Evolutionary conservation across 2,797 vertebrate genomes (phyloP), one percentile per base, ranked within the genome.

Genomic region (Brotula barbata): DNA sequence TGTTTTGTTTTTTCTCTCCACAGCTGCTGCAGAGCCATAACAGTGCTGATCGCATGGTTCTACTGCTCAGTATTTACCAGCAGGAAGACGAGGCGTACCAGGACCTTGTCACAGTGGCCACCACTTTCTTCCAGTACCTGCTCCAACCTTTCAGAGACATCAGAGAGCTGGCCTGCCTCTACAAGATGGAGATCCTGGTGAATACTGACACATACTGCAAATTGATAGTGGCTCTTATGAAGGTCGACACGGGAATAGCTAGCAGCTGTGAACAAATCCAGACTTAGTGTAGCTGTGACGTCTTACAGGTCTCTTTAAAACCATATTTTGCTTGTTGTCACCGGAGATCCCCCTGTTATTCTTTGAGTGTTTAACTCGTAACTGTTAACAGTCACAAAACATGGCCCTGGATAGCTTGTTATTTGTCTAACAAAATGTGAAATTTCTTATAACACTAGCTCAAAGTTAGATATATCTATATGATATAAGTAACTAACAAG

Each of bases 141-240:
- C 86, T 99, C 68, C 93, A 96, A 81, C 97, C 97, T 0, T 97
- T 99, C 68, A 92, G 97, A 80, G 94, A 96, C 84, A 95, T 95
- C 94, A 87, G 97, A 51, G 97, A 99, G 82, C 87, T 96, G 73
- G 94, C 95, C 0, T 92, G 94, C 1, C 91, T 95, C 54, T 95
- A 92, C 87, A 96, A 93, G 84, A 92, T 95, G 84, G 93, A 94
- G 85, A 96, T 96, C 80, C 86, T 94, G 93, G 97, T 98, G 92
- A 78, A 46, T 52, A 48, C 1, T 55, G 2, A 6, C 15, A 7
- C 15, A 14, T 55, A 7, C 31, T 33, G 31, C 6, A 6, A 33
- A 33, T 33, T 33, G 31, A 33, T 33, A 33, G 11, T 33, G 11
- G 31, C 6, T 33, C 31, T 33, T 33, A 6, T 33, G 11, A 33